These are phyloP conservation scores for Ptilorrhoa leucosticta DNA, from an alignment of 2,113 vertebrate species.

Conservation along the genomic window DNA sequence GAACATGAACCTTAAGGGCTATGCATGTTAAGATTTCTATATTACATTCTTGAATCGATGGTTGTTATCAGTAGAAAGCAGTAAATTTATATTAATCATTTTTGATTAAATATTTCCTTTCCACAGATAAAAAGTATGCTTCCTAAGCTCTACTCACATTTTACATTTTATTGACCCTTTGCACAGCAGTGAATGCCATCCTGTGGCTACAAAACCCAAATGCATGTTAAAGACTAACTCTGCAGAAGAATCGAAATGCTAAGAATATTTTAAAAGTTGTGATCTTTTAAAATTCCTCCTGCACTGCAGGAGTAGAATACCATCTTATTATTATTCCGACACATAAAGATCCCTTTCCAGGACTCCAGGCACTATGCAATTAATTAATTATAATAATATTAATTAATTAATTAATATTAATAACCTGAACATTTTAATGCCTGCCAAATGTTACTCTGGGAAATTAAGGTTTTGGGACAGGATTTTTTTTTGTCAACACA, in stretches of 20 bases:
- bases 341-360: neutral
- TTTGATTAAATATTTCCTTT: neutral
- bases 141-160: neutral
- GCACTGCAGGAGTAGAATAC: neutral
- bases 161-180: constrained; percentile 8
- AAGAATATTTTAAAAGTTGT: neutral
- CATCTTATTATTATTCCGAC: constrained; percentile 25
- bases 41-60: neutral
- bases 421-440: neutral
- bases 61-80: neutral
- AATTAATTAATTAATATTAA: constrained; percentile 61
- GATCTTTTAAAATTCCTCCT: neutral
- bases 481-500: neutral
- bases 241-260: neutral
- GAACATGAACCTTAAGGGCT: neutral
- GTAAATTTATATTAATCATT: neutral
- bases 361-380: constrained; percentile 42
- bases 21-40: neutral
- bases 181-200: constrained; percentile 44
- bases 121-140: neutral
- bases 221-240: neutral
- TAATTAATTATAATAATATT: constrained; percentile 50
- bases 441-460: neutral
- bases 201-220: constrained; percentile 35
- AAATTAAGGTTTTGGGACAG: neutral